Conservation (phyloP, 2,888 invertebrate species). For the Dasypogon diadema region DNA sequence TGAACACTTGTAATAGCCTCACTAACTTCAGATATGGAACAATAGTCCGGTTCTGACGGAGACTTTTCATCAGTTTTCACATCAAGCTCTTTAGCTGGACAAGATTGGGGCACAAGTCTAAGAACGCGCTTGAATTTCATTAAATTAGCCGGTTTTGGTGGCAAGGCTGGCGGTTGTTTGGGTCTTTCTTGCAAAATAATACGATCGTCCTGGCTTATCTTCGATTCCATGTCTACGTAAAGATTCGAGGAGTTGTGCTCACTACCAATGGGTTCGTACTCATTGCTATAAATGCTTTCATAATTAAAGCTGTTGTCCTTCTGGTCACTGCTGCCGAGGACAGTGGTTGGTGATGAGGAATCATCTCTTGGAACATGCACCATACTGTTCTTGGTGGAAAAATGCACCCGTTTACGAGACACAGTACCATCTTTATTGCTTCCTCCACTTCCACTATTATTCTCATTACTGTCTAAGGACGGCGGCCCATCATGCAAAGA, state of each 20-base stretch:
- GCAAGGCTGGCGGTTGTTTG: slow-evolving; percentile 79
- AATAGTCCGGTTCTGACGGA: slow-evolving; percentile 78
- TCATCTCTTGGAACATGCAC: slow-evolving; percentile 67
- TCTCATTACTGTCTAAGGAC: slow-evolving; percentile 58
- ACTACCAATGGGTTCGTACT: slow-evolving; percentile 77
- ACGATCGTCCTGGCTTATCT: slow-evolving; percentile 68
- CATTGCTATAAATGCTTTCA: slow-evolving; percentile 80
- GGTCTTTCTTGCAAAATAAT: slow-evolving; percentile 67
- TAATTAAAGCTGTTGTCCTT: slow-evolving; percentile 66
- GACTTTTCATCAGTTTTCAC: slow-evolving; percentile 58
- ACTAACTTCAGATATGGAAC: slow-evolving; percentile 79
- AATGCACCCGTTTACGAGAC: slow-evolving; percentile 72
- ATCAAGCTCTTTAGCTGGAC: slow-evolving; percentile 58
- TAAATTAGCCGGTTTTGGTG: slow-evolving; percentile 83
- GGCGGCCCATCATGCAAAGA: slow-evolving; percentile 59
- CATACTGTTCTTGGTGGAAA: slow-evolving; percentile 76
- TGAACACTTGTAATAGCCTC: slow-evolving; percentile 68
- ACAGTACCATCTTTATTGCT: slow-evolving; percentile 58
- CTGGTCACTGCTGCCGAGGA: slow-evolving; percentile 66
- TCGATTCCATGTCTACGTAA: slow-evolving; percentile 76
- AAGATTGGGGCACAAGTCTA: slow-evolving; percentile 64
- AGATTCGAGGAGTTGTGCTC: slow-evolving; percentile 70
- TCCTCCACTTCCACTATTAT: slow-evolving; percentile 57
- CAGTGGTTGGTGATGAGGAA: slow-evolving; percentile 55
- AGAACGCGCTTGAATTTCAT: slow-evolving; percentile 70